Evolutionary conservation across 2,888 invertebrate species (phyloP).

Genomic region (Andrena praecox): DNA sequence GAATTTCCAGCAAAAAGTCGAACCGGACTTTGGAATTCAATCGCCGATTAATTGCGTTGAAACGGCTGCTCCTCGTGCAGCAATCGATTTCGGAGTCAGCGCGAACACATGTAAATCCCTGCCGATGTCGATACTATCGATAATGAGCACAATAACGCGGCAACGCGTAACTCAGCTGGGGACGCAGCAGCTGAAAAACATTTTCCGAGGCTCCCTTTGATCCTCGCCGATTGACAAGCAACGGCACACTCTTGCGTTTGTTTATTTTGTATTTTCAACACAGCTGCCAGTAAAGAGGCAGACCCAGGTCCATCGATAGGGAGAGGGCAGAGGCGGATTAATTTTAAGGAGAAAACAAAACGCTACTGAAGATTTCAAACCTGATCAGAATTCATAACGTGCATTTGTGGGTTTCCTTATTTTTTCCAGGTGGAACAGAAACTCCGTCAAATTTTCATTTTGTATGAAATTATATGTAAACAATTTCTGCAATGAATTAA

Average conservation of each 20-base stretch:
- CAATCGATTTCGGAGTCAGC: constrained; percentile 53
- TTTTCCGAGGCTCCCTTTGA: constrained; percentile 45
- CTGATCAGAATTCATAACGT: not conserved
- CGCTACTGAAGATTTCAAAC: not conserved
- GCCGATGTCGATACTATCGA: constrained; percentile 49
- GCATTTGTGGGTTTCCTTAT: not conserved
- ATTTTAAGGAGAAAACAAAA: not conserved
- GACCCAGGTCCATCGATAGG: not conserved
- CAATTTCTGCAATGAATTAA: not conserved
- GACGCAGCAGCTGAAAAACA: constrained; percentile 36
- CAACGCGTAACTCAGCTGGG: not conserved
- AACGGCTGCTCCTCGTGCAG: constrained; percentile 24
- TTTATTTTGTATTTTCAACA: constrained; percentile 47
- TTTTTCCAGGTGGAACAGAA: not conserved
- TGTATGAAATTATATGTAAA: not conserved
- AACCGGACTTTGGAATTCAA: constrained; percentile 25
- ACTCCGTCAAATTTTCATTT: not conserved
- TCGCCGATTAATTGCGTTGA: constrained; percentile 53
- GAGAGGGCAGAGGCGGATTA: not conserved
- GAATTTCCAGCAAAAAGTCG: not conserved
- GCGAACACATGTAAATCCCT: constrained; percentile 64
- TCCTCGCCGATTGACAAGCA: constrained; percentile 15
- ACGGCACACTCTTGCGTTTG: constrained; percentile 19
- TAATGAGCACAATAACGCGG: constrained; percentile 54
- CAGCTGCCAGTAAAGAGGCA: constrained; percentile 23